Evolutionary conservation across 1,140 invertebrate species (phyloP), one percentile per base, ranked within the genome.

Genomic region (Ceratosolen solmsi): DNA sequence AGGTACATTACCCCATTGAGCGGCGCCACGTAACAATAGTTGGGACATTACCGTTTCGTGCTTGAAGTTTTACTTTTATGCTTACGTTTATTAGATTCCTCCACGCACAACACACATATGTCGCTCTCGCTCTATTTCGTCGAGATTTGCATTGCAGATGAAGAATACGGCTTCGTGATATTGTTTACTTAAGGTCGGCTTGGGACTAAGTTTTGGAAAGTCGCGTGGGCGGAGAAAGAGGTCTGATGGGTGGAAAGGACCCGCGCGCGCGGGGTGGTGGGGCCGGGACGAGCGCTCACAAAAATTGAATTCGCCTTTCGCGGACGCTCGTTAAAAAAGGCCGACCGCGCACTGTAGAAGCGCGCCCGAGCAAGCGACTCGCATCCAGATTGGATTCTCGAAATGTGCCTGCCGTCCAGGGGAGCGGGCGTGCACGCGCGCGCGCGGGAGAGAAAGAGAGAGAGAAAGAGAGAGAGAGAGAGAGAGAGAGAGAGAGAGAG

Each of bases 311-410:
- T 63, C 15, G 20, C 25, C n/a, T 63, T 15, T 30, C 58, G 58
- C 58, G 58, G 5, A 5, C 27, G 58, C 58, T 27, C 58, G 25
- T 25, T 20, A 63, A 63, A 27, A 30, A 63, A 25, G 58, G n/a
- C 58, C 25, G 58, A 1, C 2, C n/a, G 58, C 20, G 4, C 58
- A 25, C 54, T 25, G 13, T 63, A 30, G 3, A 51, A 54, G 17
- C 27, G 8, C 41, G 46, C 27, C 15, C 41, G 46, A 38, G 71
- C 71, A 36, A 72, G 8, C n/a, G n/a, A 33, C 25, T 33, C 8
- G n/a, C 11, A 49, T 63, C 33, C 30, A 58, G 72, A 74, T 74
- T 58, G 33, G 54, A 74, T 74, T 74, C 51, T 74, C 72, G 51
- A 46, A 38, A 56, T 22, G 54, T 60, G 56, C 22, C n/a, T 76